Base-by-base conservation (phyloP, 2,888 invertebrate genomes). In the Eueremaeus valkanovi region DNA sequence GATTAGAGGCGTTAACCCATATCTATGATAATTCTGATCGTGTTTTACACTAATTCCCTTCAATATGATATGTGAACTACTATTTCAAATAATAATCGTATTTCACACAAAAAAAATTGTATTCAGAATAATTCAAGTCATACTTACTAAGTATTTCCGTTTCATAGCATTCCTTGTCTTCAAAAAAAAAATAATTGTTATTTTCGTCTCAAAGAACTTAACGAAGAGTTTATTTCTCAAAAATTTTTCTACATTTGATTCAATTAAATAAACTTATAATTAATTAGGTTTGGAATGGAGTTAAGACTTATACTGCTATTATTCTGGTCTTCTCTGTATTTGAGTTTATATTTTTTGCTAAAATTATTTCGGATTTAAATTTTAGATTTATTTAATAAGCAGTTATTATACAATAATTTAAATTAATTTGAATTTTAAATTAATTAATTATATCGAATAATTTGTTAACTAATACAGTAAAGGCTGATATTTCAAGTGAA, bases 391-490 rank as follows among this genome's bases (percentile, higher is more conserved):
- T 3, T 36, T n/a, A 33, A 58, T 29, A 58, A 58, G 58, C 58
- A 58, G 29, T 58, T 9, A 58, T 58, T 58, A 58, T 58, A 58
- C 11, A 45, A 18, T 45, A 18, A 16, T 45, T 45, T 11, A 45
- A 45, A 45, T 33, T 61, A 61, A 63, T 63, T 63, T 63, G 36
- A 63, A 63, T 63, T 63, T 63, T 9, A 63, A 63, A 63, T 63
- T 63, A 63, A 63, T 63, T 63, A 63, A 63, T 63, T 63, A 55
- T 55, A 63, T 33, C 63, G 3, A 63, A 63, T 27, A 63, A 31
- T 18, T 61, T 51, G 51, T 51, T 51, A 51, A 51, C 21, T 21
- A 51, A 51, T 51, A 27, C 55, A 55, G 55, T 24, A 16, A 55
- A 24, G 27, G 55, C 11, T 24, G 27, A 9, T 9, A 24, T 55